Evolutionary conservation across 2,888 invertebrate genomes (phyloP).

Genomic region (Diachrysia chrysitis): DNA sequence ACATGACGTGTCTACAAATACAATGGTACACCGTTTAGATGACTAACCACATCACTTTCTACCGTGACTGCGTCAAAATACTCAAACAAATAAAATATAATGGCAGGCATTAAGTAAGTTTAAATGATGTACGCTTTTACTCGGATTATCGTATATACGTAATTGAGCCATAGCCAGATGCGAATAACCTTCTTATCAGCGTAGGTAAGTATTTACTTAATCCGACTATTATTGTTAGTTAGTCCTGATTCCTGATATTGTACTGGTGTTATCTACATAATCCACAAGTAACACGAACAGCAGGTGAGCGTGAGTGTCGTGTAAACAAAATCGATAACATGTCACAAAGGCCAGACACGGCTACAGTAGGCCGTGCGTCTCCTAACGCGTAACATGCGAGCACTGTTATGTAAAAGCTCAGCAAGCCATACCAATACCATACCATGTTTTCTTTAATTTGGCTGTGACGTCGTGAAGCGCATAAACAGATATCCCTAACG

Average conservation of each 20-base stretch:
- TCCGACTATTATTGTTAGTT: neutral
- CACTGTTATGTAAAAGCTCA: too few relatives aligned
- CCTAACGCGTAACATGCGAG: too few relatives aligned
- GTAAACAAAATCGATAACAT: slow-evolving; percentile 27
- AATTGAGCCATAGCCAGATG: neutral
- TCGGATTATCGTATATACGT: neutral
- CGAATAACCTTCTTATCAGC: neutral
- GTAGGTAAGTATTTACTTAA: neutral
- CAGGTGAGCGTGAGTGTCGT: slow-evolving; percentile 14
- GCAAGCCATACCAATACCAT: too few relatives aligned
- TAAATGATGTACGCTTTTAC: slow-evolving; percentile 3
- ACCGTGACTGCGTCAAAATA: neutral
- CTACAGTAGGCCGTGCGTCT: neutral
- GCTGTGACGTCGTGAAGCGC: neutral
- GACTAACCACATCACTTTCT: slow-evolving; percentile 33
- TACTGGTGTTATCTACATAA: slow-evolving; percentile 6
- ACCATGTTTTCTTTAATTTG: neutral
- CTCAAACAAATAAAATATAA: slow-evolving; percentile 19
- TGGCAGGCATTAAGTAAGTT: slow-evolving; percentile 14
- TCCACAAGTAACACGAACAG: neutral
- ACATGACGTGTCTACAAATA: slow-evolving; percentile 6
- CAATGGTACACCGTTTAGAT: slow-evolving; percentile 13
- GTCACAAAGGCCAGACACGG: neutral
- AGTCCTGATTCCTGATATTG: neutral
- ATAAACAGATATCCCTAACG: neutral